Evolutionary conservation across 2,888 invertebrate species (phyloP), one percentile per base, ranked within the genome.

Genomic region (Pogonocherus hispidulus): DNA sequence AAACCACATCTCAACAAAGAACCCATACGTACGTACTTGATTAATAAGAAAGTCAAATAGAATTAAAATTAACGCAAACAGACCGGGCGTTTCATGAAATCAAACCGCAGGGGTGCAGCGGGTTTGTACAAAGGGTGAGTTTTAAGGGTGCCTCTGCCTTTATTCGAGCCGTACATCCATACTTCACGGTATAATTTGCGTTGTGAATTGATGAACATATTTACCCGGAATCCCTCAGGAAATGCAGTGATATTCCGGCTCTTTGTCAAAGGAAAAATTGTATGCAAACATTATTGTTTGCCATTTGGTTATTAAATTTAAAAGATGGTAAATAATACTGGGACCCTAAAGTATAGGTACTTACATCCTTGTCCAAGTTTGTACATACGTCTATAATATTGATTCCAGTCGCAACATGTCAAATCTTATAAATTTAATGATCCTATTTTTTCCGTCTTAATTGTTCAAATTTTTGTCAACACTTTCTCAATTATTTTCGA

Each of bases 21-120:
- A 70, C 3, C 41, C 41, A 14, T 41, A 32, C 32, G 64, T 52
- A 56, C 52, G 35, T 63, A 66, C 71, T 76, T 71, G 70, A 76
- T 78, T 79, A 80, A 82, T 79, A 80, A 75, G 78, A 76, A 80
- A 79, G 78, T 79, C 78, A 82, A 83, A 83, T 81, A 82, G 78
- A 81, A 82, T 81, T 82, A 83, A 82, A 82, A 82, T 83, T 82
- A 81, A 82, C 80, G 81, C 77, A 82, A 82, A 83, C 81, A 83
- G 77, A 76, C 74, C 78, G 78, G 79, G 75, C 78, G 77, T 72
- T 76, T 79, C 78, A 77, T 77, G 78, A 80, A 81, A 81, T 80
- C 82, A 83, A 83, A 82, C 83, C 83, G 71, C 83, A 83, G 78
- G 82, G 81, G 81, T 78, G 72, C 76, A 59, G 71, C 66, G 71